Percentiles rank a stretch among this genome's conserved stretches.
These are phyloP conservation scores for Clunio marinus DNA, from an alignment of 2,888 invertebrate genomes.

Conservation along the genomic window DNA sequence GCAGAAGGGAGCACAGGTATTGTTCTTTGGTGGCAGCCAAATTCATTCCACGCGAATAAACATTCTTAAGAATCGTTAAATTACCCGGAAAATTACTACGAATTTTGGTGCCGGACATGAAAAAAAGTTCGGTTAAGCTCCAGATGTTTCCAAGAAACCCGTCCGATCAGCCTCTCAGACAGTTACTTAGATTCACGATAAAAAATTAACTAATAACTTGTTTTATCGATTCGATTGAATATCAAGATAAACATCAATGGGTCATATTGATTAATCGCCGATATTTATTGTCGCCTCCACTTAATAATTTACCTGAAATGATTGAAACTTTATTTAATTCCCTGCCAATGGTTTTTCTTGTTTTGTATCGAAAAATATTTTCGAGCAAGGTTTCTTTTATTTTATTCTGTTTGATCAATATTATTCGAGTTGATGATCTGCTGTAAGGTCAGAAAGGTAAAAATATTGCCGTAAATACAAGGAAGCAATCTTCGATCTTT, in stretches of 20 bases:
- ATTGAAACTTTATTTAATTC: not conserved
- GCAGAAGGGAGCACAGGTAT: too few species aligned
- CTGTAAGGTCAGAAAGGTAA: slow-evolving; percentile 20
- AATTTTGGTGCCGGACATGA: not conserved
- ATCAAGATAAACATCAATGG: not conserved
- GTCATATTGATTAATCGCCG: not conserved
- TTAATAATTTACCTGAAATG: not conserved
- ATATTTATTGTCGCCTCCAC: not conserved
- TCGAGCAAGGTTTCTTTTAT: not conserved
- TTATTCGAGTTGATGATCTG: not conserved
- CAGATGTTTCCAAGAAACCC: not conserved
- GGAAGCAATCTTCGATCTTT: slow-evolving; percentile 11
- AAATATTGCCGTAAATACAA: slow-evolving; percentile 9
- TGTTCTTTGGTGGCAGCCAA: not conserved
- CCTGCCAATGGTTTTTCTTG: too few species aligned
- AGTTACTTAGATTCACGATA: too few species aligned
- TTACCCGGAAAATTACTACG: slow-evolving; percentile 28
- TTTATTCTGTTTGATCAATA: not conserved
- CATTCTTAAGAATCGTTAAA: slow-evolving; percentile 29
- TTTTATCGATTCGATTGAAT: not conserved
- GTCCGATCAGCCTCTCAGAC: too few species aligned
- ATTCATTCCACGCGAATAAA: slow-evolving; percentile 1
- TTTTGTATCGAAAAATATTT: not conserved
- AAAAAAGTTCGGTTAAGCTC: not conserved
- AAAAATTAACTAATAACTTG: not conserved